These are phyloP conservation scores for Ophion slaviceki DNA, from an alignment of 2,888 invertebrate species.

Conservation along the genomic window DNA sequence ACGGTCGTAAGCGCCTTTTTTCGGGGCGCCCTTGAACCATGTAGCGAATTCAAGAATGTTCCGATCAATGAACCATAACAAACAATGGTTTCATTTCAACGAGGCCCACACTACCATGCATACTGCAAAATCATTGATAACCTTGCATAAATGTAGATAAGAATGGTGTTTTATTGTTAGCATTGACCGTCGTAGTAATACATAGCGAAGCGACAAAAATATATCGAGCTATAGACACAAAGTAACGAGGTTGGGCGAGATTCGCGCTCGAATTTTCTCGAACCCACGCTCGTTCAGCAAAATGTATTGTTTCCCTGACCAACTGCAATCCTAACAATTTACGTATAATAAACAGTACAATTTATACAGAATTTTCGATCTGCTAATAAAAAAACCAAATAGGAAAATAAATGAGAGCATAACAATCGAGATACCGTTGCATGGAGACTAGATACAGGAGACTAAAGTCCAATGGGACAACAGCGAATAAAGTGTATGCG, in stretches of 20 bases:
- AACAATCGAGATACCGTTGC: neutral
- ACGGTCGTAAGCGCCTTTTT: neutral
- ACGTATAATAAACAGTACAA: too few relatives aligned
- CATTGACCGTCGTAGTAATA: neutral
- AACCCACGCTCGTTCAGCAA: constrained; percentile 2
- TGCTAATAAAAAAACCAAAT: too few relatives aligned
- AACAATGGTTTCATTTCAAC: neutral
- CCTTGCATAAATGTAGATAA: neutral
- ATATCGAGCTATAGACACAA: constrained; percentile 19
- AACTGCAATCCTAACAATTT: neutral
- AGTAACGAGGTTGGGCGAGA: constrained; percentile 31
- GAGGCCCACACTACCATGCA: neutral
- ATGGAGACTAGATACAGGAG: too few relatives aligned
- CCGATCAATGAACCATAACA: neutral
- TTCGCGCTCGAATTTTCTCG: constrained; percentile 39
- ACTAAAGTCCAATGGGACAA: too few relatives aligned
- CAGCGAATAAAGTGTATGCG: too few relatives aligned
- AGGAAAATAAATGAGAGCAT: constrained; percentile 3
- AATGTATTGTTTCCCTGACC: neutral
- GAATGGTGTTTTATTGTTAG: neutral
- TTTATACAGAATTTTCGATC: too few relatives aligned
- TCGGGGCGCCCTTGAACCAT: neutral
- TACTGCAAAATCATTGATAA: too few relatives aligned
- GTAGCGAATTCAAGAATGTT: neutral
- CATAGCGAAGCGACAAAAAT: constrained; percentile 29